A percentile compares a stretch with the other conserved stretches of the same genome.
phyloP scores from a whole-genome alignment of 2,888 invertebrate genomes.

The Caenorhabditis sulstoni region DNA sequence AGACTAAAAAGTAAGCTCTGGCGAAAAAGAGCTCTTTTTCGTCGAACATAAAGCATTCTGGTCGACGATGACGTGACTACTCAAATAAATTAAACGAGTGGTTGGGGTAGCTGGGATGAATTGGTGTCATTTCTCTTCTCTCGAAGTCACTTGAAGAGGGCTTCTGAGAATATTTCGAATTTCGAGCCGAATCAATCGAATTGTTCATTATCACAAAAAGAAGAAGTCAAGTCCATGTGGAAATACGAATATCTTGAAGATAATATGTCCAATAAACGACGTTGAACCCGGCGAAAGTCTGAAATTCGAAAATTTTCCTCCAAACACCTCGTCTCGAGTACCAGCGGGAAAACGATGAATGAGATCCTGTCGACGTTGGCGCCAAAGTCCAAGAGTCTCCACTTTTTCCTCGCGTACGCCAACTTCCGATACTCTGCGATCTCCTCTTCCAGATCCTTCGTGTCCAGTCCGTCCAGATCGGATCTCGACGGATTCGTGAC shows the following conservation, averaged over 20 bases:
- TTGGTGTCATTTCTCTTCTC: too few species aligned
- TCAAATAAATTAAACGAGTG: too few species aligned
- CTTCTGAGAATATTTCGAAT: too few species aligned
- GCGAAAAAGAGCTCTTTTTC: too few species aligned
- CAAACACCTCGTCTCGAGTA: too few species aligned
- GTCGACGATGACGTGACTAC: too few species aligned
- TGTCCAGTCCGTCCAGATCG: constrained; percentile 46
- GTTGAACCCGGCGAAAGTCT: constrained; percentile 75
- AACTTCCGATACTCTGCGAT: constrained; percentile 51
- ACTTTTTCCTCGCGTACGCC: constrained; percentile 60
- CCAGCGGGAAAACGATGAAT: constrained; percentile 73
- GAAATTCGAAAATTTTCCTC: constrained; percentile 32
- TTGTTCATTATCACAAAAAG: too few species aligned
- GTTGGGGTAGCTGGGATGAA: too few species aligned
- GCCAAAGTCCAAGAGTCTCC: constrained; percentile 62
- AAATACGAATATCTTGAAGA: constrained; percentile 53
- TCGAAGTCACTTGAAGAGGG: too few species aligned
- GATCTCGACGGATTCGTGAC: constrained; percentile 19
- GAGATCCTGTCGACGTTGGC: constrained; percentile 71
- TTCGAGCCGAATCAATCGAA: too few species aligned
- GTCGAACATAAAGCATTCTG: too few species aligned
- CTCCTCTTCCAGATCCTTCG: constrained; percentile 56
- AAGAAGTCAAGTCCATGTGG: constrained; percentile 30
- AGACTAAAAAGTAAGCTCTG: too few species aligned
- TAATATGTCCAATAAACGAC: constrained; percentile 75